Evolutionary conservation across 2,888 invertebrate species (phyloP), one percentile per base, ranked within the genome.

Genomic region (Zaprionus lineosus): DNA sequence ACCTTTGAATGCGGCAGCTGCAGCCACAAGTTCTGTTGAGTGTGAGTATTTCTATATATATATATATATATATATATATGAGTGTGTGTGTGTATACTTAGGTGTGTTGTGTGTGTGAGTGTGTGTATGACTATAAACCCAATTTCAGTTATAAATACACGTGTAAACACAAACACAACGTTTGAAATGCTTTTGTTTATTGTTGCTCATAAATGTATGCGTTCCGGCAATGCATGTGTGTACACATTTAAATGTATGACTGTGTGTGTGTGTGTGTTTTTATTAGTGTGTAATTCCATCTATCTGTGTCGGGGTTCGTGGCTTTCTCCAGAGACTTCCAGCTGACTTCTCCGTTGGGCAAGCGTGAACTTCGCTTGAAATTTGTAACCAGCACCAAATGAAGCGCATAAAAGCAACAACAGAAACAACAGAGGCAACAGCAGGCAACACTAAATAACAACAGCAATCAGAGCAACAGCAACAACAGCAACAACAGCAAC

Each of bases 81-180:
- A 12, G 2, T 14, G 6, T 29, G 12, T 14, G 18, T 36, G 41
- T 26, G 21, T 41, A 11, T 40, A 7, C 21, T 16, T 34, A 26
- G 50, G 33, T 55, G 6, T 26, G 9, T 21, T 29, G 16, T 26
- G 21, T 40, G 28, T 44, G 21, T 39, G n/a, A 55, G 34, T 21
- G 18, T 39, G 43, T 53, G 55, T 74, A 43, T 37, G 72, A 82
- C 65, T 77, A 74, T 81, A 77, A 77, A 82, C 77, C 82, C 55
- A 69, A 78, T 82, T 81, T 50, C 34, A 37, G 26, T 36, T 53
- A 55, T 24, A 62, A 47, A 44, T 55, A 40, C 39, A 15, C 44
- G 19, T 21, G 46, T 64, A 48, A 39, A 29, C 29, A 52, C 48
- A 55, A 63, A 58, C 48, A 53, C 66, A 57, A 69, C 53, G 61